Conservation (phyloP, 2,113 vertebrate species). For the Felis catus region DNA sequence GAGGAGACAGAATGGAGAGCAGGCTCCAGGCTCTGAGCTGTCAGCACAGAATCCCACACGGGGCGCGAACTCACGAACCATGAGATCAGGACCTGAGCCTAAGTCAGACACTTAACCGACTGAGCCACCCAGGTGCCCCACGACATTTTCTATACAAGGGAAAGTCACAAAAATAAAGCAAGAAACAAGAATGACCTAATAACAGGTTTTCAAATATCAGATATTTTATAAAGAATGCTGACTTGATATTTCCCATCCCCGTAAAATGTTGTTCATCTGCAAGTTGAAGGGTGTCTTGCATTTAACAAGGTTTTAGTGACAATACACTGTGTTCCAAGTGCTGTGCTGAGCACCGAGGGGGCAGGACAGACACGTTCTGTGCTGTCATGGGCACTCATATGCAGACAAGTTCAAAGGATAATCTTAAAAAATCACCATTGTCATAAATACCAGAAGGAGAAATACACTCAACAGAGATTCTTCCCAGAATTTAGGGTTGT, state of each 20-base stretch:
- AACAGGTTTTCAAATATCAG: not conserved
- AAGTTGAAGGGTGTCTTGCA: not conserved
- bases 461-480: not conserved
- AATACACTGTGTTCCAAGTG: not conserved
- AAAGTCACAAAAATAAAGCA: not conserved
- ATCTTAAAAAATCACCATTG: not conserved
- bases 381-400: not conserved
- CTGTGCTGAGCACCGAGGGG: not conserved
- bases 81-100: too few species aligned
- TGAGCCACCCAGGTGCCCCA: too few species aligned
- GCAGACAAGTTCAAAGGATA: not conserved
- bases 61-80: too few species aligned
- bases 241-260: not conserved
- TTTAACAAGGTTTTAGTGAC: not conserved
- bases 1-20: too few species aligned
- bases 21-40: too few species aligned
- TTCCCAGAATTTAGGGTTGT: not conserved
- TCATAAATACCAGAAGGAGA: not conserved
- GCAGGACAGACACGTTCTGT: not conserved
- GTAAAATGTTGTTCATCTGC: not conserved
- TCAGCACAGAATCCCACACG: too few species aligned
- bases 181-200: not conserved
- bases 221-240: not conserved
- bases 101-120: too few species aligned
- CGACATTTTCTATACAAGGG: not conserved